Percentiles rank a stretch among this genome's conserved stretches.
phyloP scores from a whole-genome alignment of 2,797 vertebrate species.

The Clamator glandarius region DNA sequence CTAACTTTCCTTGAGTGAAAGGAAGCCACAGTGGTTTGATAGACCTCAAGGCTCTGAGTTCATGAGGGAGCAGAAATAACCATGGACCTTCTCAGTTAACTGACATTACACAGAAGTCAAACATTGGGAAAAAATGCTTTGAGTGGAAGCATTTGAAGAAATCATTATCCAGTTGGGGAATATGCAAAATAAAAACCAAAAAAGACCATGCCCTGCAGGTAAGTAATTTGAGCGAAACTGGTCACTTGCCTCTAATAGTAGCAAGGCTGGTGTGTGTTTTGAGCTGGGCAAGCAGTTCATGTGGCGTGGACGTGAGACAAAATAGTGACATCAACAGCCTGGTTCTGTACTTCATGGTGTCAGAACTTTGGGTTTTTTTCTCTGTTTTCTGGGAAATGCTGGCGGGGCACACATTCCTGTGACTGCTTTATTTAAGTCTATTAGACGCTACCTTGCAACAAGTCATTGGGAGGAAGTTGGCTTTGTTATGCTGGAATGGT shows the following conservation, averaged over 20 bases:
- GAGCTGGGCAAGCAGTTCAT: neutral
- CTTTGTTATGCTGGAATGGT: neutral
- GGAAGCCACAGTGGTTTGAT: neutral
- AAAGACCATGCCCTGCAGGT: neutral
- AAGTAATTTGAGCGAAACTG: neutral
- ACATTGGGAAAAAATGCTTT: neutral
- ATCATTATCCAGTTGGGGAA: neutral
- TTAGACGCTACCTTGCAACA: neutral
- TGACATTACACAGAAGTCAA: neutral
- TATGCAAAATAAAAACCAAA: neutral
- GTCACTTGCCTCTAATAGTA: neutral
- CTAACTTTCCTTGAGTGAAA: conserved; percentile 12
- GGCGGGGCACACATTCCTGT: rapidly evolving
- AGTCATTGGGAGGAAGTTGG: rapidly evolving
- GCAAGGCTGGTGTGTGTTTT: neutral
- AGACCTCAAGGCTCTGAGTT: conserved; percentile 15
- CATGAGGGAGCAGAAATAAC: neutral
- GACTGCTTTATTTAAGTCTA: neutral
- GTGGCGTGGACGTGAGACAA: neutral
- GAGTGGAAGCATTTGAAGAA: conserved; percentile 28
- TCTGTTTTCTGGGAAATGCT: neutral
- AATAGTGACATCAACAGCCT: neutral
- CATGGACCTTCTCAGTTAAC: neutral
- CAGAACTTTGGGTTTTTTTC: neutral
- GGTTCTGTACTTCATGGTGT: neutral